Evolutionary conservation across 1,140 invertebrate genomes (phyloP).

Genomic region (Drosophila kepulauana): DNA sequence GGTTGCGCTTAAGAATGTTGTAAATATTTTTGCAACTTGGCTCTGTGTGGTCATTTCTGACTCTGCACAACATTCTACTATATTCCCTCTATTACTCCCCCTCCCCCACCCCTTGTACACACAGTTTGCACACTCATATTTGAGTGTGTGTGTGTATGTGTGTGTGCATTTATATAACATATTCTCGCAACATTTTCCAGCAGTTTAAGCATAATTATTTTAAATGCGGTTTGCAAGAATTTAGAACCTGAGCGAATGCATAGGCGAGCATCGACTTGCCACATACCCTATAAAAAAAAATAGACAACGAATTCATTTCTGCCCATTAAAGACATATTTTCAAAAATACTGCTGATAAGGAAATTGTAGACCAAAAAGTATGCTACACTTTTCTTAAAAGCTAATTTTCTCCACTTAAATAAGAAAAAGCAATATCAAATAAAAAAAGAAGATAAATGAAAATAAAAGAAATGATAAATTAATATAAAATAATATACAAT

Average conservation of each 20-base stretch:
- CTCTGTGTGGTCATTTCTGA: conserved; percentile 48
- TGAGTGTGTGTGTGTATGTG: neutral
- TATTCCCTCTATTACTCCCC: neutral
- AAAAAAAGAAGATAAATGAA: too few species aligned
- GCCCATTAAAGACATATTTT: too few species aligned
- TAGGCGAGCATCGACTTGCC: neutral
- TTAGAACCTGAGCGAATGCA: conserved; percentile 28
- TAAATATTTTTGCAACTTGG: conserved; percentile 53
- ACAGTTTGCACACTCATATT: conserved; percentile 6
- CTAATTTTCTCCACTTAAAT: too few species aligned
- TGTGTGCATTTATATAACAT: conserved; percentile 6
- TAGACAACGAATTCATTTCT: too few species aligned
- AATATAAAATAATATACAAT: too few species aligned
- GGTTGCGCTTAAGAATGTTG: conserved; percentile 55
- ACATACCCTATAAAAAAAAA: neutral
- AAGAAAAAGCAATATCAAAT: too few species aligned
- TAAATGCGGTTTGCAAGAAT: conserved; percentile 68
- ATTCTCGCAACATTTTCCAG: conserved; percentile 66
- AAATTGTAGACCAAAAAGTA: too few species aligned
- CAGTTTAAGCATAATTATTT: conserved; percentile 77
- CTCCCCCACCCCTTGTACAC: conserved; percentile 16
- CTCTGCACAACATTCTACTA: conserved; percentile 22
- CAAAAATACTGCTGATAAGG: too few species aligned
- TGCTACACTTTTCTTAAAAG: too few species aligned
- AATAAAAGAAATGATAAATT: too few species aligned